Conservation (phyloP, 2,888 invertebrate species). For the Linhomoeus sp. region DNA sequence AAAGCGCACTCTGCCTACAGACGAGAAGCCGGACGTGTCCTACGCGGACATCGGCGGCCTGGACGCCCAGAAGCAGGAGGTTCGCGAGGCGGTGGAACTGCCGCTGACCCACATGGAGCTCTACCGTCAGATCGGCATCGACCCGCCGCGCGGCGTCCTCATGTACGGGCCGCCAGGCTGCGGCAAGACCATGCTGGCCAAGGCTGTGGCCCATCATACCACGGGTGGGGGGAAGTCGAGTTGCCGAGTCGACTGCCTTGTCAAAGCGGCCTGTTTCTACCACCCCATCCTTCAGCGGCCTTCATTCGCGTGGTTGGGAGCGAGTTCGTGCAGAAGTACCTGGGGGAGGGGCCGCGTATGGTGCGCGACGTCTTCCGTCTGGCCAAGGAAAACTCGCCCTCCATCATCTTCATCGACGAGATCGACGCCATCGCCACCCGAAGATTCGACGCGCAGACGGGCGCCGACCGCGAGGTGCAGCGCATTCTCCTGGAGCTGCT, state of each 20-base stretch:
- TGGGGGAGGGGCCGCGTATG: slow-evolving; percentile 98
- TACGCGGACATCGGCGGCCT: slow-evolving; percentile 97
- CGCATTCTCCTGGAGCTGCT: slow-evolving; percentile 83
- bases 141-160: slow-evolving; percentile 88
- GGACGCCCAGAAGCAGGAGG: slow-evolving; percentile 99
- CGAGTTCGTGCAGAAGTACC: slow-evolving; percentile 96
- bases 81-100: slow-evolving; percentile 85
- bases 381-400: slow-evolving; percentile 96
- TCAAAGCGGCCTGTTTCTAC: too few relatives aligned
- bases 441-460: slow-evolving; percentile 36
- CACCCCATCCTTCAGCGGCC: slow-evolving; percentile 58
- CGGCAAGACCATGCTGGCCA: slow-evolving; percentile 98
- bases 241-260: too few relatives aligned
- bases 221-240: too few relatives aligned
- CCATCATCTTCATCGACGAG: slow-evolving; percentile 98
- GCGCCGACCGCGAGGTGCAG: slow-evolving; percentile 45
- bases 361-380: slow-evolving; percentile 94
- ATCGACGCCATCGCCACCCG: slow-evolving; percentile 99
- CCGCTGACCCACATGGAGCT: slow-evolving; percentile 94
- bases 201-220: slow-evolving; percentile 93
- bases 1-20: slow-evolving; percentile 32
- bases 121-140: slow-evolving; percentile 90
- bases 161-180: slow-evolving; percentile 99
- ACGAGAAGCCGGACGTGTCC: slow-evolving; percentile 91
- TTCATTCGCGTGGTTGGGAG: slow-evolving; percentile 97